Percentiles rank a stretch among this genome's conserved stretches.
These are phyloP conservation scores for Hydrolagus affinis DNA, from an alignment of 2,113 vertebrate genomes.

Conservation along the genomic window DNA sequence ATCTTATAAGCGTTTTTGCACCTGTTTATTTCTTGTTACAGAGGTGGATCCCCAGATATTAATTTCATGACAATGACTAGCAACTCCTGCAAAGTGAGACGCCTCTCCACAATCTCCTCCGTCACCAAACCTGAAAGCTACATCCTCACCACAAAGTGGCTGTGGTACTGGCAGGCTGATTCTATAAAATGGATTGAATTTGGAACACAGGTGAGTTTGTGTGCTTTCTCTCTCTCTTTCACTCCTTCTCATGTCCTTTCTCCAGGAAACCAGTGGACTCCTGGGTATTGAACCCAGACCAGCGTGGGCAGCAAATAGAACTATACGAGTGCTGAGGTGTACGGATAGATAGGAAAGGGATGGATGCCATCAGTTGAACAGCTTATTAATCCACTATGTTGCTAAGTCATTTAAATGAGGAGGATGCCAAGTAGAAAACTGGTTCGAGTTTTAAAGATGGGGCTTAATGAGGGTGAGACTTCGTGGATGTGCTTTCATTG, in stretches of 20 bases:
- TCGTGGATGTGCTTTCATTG: too few species aligned
- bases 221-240: neutral
- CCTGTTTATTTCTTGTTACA: conserved; percentile 22
- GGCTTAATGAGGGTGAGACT: too few species aligned
- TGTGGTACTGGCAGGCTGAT: conserved; percentile 54
- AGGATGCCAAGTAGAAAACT: too few species aligned
- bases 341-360: too few species aligned
- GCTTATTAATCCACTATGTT: too few species aligned
- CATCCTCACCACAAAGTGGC: conserved; percentile 51
- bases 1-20: neutral
- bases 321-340: too few species aligned
- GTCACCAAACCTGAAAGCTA: conserved; percentile 47
- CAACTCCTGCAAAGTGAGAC: conserved; percentile 39
- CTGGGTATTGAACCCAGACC: too few species aligned
- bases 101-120: conserved; percentile 50
- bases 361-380: too few species aligned
- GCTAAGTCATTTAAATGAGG: too few species aligned
- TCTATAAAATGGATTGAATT: conserved; percentile 51
- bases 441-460: too few species aligned
- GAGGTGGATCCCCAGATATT: conserved; percentile 35
- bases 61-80: conserved; percentile 47
- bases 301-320: too few species aligned
- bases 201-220: conserved; percentile 46
- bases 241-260: neutral
- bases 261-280: neutral